Conservation (phyloP, 2,113 vertebrate species). For the Cyprinodon variegatus region DNA sequence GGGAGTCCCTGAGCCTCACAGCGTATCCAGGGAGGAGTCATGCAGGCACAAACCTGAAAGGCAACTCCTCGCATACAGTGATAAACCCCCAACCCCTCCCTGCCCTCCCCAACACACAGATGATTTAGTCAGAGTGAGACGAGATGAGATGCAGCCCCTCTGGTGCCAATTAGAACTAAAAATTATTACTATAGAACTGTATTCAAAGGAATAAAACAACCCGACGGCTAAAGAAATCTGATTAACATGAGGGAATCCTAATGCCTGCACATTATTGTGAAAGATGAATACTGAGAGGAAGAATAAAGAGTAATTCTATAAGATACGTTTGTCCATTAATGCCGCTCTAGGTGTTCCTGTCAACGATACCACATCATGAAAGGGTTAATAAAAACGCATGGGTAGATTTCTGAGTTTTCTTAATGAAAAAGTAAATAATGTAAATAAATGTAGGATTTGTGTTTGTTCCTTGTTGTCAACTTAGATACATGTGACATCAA, state of each 20-base stretch:
- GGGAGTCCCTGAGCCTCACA: conserved; percentile 55
- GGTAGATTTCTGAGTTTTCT: no score
- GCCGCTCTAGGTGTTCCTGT: neutral
- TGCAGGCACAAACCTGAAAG: conserved; percentile 55
- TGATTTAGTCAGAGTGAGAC: conserved; percentile 29
- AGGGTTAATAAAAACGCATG: no score
- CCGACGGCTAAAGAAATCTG: neutral
- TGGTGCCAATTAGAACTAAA: conserved; percentile 62
- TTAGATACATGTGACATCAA: no score
- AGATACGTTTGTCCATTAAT: neutral
- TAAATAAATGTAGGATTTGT: no score
- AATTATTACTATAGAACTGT: conserved; percentile 40
- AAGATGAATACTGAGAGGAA: conserved; percentile 5
- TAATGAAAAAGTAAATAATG: no score
- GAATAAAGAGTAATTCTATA: neutral
- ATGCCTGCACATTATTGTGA: neutral
- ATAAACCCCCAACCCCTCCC: conserved; percentile 8
- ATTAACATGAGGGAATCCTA: neutral
- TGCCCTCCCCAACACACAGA: conserved; percentile 17
- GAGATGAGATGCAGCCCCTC: conserved; percentile 53
- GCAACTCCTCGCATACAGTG: conserved; percentile 47
- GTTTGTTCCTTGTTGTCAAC: no score
- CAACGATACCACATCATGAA: neutral
- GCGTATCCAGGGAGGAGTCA: conserved; percentile 27
- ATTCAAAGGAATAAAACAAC: conserved; percentile 28